Percentiles rank a stretch among this genome's conserved stretches.
Conservation (phyloP, 2,113 vertebrate genomes). For the Cephalopholis sonnerati region DNA sequence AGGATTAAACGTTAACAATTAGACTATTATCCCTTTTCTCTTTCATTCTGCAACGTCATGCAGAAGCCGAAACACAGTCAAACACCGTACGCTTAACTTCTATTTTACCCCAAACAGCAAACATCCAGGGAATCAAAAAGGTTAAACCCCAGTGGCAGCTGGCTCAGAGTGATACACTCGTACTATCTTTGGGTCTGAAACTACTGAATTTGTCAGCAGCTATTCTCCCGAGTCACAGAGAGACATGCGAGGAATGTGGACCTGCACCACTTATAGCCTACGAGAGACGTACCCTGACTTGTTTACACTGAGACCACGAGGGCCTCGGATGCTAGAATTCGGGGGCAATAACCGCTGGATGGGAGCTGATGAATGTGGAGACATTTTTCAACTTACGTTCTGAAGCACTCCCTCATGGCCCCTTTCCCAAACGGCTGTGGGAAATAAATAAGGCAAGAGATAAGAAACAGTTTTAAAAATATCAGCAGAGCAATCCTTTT, state of each 20-base stretch:
- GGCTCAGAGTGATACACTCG: not conserved
- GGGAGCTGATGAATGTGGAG: slow-evolving; percentile 4
- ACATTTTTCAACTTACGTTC: slow-evolving; percentile 89
- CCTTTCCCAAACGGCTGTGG: slow-evolving; percentile 95
- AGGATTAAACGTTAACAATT: slow-evolving; percentile 36
- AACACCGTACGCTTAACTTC: not conserved
- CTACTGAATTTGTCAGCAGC: not conserved
- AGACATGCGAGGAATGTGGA: slow-evolving; percentile 43
- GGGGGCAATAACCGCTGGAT: slow-evolving; percentile 30
- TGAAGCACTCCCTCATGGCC: slow-evolving; percentile 97
- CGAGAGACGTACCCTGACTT: not conserved
- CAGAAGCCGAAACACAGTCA: not conserved
- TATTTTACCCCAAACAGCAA: not conserved
- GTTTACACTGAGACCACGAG: slow-evolving; percentile 24
- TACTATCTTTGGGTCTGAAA: slow-evolving; percentile 12
- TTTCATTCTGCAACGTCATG: not conserved
- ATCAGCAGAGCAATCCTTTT: not conserved
- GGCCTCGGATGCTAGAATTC: not conserved
- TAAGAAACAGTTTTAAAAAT: not conserved
- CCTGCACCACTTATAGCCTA: not conserved
- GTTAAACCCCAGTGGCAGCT: not conserved
- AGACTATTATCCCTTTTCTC: not conserved
- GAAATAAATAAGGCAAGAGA: not conserved
- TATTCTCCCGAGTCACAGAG: not conserved
- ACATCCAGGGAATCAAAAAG: not conserved